Evolutionary conservation across 2,797 vertebrate species (phyloP), one percentile per base, ranked within the genome.

Genomic region (Hafferia zeledoni): DNA sequence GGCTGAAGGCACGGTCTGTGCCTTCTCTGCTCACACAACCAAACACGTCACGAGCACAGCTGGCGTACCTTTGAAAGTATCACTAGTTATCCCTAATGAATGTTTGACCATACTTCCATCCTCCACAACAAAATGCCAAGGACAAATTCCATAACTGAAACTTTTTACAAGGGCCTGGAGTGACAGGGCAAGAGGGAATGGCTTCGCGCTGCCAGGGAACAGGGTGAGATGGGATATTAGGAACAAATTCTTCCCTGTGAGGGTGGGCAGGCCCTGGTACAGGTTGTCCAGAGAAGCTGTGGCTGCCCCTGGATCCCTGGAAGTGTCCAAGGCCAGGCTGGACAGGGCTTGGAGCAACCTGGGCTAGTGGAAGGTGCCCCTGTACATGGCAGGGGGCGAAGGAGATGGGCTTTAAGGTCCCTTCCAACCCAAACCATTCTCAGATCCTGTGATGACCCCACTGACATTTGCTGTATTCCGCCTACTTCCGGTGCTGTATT

Each of bases 31-130:
- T 25, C 1, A 0, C 44, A 43, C 20, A 52, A 17, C 10, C 18
- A 57, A 43, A 55, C 16, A 6, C 4, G 4, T 13, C 61, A 41
- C 6, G 1, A 17, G 35, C 46, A 49, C 0, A 1, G 57, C 30
- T 70, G 24, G 53, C 7, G 17, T 5, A 30, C 11, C n/a, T 59
- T 17, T 30, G 9, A 30, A 74, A 79, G 20, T 5, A 44, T 33
- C 46, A 31, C 13, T 13, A 43, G 33, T 52, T 53, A 31, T 24
- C 41, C 28, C 52, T 67, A 31, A 50, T 10, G 13, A 65, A 55
- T 2, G 3, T 17, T 70, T 77, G 76, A 61, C 30, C 44, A 72
- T 37, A 31, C 23, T 43, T 47, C 27, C 11, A 49, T 9, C 35
- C 43, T 71, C 65, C 49, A n/a, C 28, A 46, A 30, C 8, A 19